Evolutionary conservation across 92 coral and sea anemone genomes (phyloP).

Genomic region (Isaurus tuberculatus): DNA sequence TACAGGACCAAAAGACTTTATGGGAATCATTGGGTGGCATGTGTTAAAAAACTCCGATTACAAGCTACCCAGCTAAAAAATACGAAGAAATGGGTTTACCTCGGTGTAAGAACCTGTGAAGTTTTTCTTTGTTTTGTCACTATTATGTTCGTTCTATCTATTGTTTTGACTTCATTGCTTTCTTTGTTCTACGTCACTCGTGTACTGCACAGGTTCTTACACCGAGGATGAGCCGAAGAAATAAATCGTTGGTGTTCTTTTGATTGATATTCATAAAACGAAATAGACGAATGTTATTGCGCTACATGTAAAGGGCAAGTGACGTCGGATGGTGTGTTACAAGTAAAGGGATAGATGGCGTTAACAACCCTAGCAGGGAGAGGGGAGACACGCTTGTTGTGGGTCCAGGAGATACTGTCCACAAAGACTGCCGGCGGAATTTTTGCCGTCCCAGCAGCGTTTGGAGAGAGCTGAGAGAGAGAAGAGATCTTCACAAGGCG

Average conservation of each 20-base stretch:
- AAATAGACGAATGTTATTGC: background rate
- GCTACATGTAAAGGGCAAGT: conserved; percentile 16
- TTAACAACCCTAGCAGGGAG: conserved; percentile 4
- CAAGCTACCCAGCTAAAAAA: background rate
- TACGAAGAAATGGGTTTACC: background rate
- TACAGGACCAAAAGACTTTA: too few relatives aligned
- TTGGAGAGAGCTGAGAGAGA: conserved; percentile 2
- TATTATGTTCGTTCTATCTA: too few relatives aligned
- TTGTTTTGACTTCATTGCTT: too few relatives aligned
- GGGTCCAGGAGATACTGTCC: conserved; percentile 9
- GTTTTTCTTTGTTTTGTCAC: too few relatives aligned
- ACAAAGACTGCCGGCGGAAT: conserved; percentile 11
- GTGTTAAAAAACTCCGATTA: background rate
- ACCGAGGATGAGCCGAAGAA: too few relatives aligned
- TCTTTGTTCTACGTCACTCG: too few relatives aligned
- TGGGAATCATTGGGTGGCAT: too few relatives aligned
- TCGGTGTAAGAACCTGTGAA: too few relatives aligned
- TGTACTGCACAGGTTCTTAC: too few relatives aligned
- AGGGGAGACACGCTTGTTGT: conserved; percentile 5
- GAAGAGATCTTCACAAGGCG: conserved; percentile 24
- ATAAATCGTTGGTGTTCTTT: conserved; percentile 1
- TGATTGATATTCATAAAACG: conserved; percentile 1
- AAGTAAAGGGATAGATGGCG: background rate
- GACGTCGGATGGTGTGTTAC: background rate
- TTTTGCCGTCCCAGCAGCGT: conserved; percentile 20